These are phyloP conservation scores for Neomorphus geoffroyi DNA, from an alignment of 2,797 vertebrate genomes.

Conservation along the genomic window DNA sequence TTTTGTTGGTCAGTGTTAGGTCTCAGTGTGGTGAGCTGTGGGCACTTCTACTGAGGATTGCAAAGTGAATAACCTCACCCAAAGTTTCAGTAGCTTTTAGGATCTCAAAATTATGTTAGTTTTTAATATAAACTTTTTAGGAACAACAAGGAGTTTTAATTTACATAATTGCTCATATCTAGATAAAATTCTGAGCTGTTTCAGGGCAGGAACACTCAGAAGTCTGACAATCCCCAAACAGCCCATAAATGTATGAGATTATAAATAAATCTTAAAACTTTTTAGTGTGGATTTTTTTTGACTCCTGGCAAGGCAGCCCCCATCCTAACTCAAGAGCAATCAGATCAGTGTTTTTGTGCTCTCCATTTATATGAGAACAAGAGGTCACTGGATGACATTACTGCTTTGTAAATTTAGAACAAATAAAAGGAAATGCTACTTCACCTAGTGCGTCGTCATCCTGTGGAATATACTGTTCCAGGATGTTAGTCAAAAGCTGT, in stretches of 20 bases:
- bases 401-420: constrained; percentile 68
- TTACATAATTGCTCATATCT: background rate
- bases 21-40: background rate
- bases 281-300: background rate
- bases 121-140: constrained; percentile 23
- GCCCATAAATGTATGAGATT: constrained; percentile 6
- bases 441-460: constrained; percentile 62
- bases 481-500: constrained; percentile 57
- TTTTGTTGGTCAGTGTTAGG: background rate
- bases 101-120: background rate
- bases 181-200: constrained; percentile 24
- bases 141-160: background rate
- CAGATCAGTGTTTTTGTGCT: background rate
- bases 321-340: background rate
- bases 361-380: constrained; percentile 31
- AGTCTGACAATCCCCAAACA: background rate
- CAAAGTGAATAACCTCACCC: background rate
- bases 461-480: constrained; percentile 61
- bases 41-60: background rate
- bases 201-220: background rate
- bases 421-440: constrained; percentile 67
- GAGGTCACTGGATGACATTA: constrained; percentile 62
- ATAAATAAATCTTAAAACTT: constrained; percentile 22
- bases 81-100: background rate
- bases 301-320: background rate